Conservation (phyloP, 2,888 invertebrate genomes). For the Parnassius smintheus region DNA sequence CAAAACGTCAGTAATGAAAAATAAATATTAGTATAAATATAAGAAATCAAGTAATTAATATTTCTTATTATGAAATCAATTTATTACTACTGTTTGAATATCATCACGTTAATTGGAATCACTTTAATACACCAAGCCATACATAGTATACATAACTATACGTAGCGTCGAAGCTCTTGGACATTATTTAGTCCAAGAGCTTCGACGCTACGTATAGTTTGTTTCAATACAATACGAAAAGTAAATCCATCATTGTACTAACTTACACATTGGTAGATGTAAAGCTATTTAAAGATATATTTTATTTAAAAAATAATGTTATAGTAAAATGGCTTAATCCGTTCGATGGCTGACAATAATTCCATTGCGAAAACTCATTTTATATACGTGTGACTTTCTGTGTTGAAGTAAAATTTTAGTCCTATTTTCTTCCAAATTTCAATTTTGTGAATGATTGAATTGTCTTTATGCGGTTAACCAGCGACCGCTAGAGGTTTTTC, state of each 20-base stretch:
- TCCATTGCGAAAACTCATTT: slow-evolving; percentile 9
- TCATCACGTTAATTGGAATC: slow-evolving; percentile 16
- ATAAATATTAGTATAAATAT: too few relatives aligned
- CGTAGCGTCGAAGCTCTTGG: too few relatives aligned
- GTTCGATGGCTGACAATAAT: slow-evolving; percentile 18
- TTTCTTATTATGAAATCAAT: too few relatives aligned
- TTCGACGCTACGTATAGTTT: slow-evolving; percentile 46
- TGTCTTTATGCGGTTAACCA: not conserved
- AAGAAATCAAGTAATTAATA: too few relatives aligned
- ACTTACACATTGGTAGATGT: slow-evolving; percentile 5
- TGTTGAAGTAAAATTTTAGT: not conserved
- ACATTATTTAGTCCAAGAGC: slow-evolving; percentile 61
- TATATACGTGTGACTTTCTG: not conserved
- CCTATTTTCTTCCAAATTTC: too few relatives aligned
- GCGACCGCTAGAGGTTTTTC: too few relatives aligned
- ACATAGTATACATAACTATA: too few relatives aligned
- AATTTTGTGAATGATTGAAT: too few relatives aligned
- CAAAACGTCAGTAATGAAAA: too few relatives aligned
- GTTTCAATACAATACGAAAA: slow-evolving; percentile 49
- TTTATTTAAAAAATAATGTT: too few relatives aligned
- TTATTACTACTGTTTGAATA: not conserved
- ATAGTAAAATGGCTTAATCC: slow-evolving; percentile 31
- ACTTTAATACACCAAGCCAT: slow-evolving; percentile 29
- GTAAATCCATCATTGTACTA: slow-evolving; percentile 51
- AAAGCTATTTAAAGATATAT: too few relatives aligned